Percentiles rank a stretch among this genome's conserved stretches.
These are phyloP conservation scores for Procambarus clarkii DNA, from an alignment of 1,140 invertebrate species.

Conservation along the genomic window DNA sequence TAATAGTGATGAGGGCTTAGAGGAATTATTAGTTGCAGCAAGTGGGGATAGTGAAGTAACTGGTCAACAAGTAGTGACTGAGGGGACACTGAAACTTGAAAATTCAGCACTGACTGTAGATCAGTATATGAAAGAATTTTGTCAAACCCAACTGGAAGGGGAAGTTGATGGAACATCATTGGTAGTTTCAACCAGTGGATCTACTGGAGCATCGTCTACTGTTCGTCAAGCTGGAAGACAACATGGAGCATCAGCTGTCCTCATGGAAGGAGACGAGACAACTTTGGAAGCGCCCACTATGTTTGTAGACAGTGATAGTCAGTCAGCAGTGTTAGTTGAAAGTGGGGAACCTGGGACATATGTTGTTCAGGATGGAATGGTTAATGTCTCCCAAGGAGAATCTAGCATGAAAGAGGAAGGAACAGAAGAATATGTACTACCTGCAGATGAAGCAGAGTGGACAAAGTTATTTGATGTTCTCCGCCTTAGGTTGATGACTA, in stretches of 20 bases:
- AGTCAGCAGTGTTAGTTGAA: conserved; percentile 48
- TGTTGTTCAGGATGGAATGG: conserved; percentile 55
- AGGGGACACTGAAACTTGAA: conserved; percentile 21
- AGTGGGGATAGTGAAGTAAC: neutral
- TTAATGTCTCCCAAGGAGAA: conserved; percentile 20
- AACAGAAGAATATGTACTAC: conserved; percentile 70
- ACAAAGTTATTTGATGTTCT: conserved; percentile 70
- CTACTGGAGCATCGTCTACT: conserved; percentile 4
- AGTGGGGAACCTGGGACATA: conserved; percentile 53
- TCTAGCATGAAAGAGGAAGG: conserved; percentile 24
- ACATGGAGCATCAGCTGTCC: conserved; percentile 26
- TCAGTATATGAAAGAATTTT: conserved; percentile 66
- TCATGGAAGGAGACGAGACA: conserved; percentile 14
- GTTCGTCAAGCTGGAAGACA: conserved; percentile 18
- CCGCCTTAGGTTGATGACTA: conserved; percentile 34
- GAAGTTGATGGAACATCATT: conserved; percentile 42
- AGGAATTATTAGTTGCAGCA: conserved; percentile 21
- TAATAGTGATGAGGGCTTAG: neutral
- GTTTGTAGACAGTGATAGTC: conserved; percentile 45
- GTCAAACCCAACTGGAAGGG: conserved; percentile 47
- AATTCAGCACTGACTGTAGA: conserved; percentile 45
- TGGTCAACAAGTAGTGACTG: conserved; percentile 2
- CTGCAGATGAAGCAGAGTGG: conserved; percentile 71
- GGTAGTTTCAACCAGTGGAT: conserved; percentile 28
- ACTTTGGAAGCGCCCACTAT: neutral